Evolutionary conservation across 2,113 vertebrate genomes (phyloP), one percentile per base, ranked within the genome.

Genomic region (Hipposideros armiger): DNA sequence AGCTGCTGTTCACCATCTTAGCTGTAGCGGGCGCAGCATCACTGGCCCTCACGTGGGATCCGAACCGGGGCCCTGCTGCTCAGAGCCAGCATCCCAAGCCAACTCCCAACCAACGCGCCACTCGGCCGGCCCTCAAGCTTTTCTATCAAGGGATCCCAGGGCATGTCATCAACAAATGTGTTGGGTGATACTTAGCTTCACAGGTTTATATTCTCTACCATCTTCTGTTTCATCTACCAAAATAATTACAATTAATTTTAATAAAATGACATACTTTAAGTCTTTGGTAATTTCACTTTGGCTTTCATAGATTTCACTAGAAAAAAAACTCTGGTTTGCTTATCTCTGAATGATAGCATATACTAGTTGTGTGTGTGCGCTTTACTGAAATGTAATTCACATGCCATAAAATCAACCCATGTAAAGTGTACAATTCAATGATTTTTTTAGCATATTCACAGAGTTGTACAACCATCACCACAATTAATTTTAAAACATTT

Each of bases 281-380:
- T 88, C n/a, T 74, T 81, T 32, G 19, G 24, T n/a, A 95, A 42
- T 88, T 95, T 84, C 52, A 64, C n/a, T 30, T 56, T 72, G 62
- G 15, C 36, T 72, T 95, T 89, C 95, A 93, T 28, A 93, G 28
- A 64, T 19, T 72, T 11, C 30, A 73, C 62, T 28, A 32, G 72
- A 6, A 26, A 56, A 80, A 66, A 45, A 22, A 9, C 16, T 45
- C 24, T 47, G 54, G 28, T 84, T 88, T 83, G 28, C 72, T 93
- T 78, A 30, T 58, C 64, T 92, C 58, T 52, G 76, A 84, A 56
- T 13, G 77, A 90, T 40, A 74, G 56, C 24, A 56, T 40, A 45
- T n/a, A 30, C 16, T 20, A 77, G 52, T 17, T 77, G n/a, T 70
- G 32, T 73, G n/a, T 64, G 50, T 70, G 7, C 40, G 47, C 10